Percentiles rank a stretch among this genome's conserved stretches.
phyloP scores from a whole-genome alignment of 2,797 vertebrate species.

The Pteropus rufus region DNA sequence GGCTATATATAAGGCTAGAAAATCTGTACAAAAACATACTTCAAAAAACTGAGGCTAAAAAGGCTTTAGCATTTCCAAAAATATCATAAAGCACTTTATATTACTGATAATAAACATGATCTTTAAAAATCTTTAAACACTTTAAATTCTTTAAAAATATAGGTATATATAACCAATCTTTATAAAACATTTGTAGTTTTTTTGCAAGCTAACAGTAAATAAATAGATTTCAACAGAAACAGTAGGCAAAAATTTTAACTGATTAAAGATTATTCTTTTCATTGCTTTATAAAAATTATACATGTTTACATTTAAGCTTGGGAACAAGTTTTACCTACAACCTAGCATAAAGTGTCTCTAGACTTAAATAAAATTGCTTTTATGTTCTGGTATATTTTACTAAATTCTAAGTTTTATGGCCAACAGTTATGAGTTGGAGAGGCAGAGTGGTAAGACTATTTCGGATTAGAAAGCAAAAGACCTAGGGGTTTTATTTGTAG shows the following conservation, averaged over 20 bases:
- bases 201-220: conserved; percentile 21
- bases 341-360: not conserved
- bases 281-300: not conserved
- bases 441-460: not conserved
- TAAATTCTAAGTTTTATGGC: conserved; percentile 37
- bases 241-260: not conserved
- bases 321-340: conserved; percentile 25
- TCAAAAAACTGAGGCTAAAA: not conserved
- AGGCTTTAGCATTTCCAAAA: not conserved
- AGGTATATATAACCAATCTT: not conserved
- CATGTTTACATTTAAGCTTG: conserved; percentile 11
- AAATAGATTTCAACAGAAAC: not conserved
- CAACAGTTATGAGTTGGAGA: not conserved
- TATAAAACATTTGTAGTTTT: not conserved
- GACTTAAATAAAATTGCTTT: conserved; percentile 19
- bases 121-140: not conserved
- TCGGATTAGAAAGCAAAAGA: not conserved
- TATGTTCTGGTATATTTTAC: not conserved
- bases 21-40: not conserved
- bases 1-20: not conserved
- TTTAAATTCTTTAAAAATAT: conserved; percentile 38
- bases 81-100: not conserved
- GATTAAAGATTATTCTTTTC: conserved; percentile 2
- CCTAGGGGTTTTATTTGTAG: not conserved
- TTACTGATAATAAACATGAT: not conserved